phyloP scores from a whole-genome alignment of 2,888 invertebrate genomes.

The Stenoptilia bipunctidactyla region DNA sequence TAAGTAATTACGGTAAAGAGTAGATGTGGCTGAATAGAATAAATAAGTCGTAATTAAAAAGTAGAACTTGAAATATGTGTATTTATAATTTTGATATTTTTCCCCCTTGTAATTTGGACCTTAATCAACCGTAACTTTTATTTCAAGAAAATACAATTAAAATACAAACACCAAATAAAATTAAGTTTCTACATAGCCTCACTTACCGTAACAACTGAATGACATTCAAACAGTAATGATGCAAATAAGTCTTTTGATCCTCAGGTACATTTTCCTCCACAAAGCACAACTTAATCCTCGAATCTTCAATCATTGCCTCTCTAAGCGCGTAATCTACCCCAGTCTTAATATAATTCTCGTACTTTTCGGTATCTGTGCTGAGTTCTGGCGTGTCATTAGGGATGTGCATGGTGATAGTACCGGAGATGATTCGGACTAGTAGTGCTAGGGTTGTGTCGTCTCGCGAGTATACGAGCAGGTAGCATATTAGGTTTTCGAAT shows the following conservation, averaged over 20 bases:
- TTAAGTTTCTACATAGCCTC: not conserved
- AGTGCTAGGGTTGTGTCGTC: slow-evolving; percentile 72
- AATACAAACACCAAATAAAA: too few relatives aligned
- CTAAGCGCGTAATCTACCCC: slow-evolving; percentile 55
- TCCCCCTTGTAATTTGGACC: too few relatives aligned
- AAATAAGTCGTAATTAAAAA: too few relatives aligned
- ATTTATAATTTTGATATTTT: too few relatives aligned
- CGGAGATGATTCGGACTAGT: slow-evolving; percentile 72
- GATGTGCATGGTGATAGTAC: slow-evolving; percentile 65
- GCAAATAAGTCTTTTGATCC: slow-evolving; percentile 56
- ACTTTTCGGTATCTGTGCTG: slow-evolving; percentile 44
- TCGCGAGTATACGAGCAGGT: slow-evolving; percentile 71
- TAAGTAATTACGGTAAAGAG: too few relatives aligned
- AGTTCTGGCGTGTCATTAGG: slow-evolving; percentile 44
- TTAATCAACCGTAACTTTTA: too few relatives aligned
- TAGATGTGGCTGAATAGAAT: too few relatives aligned
- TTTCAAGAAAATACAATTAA: too few relatives aligned
- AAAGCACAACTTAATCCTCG: slow-evolving; percentile 44
- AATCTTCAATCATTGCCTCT: slow-evolving; percentile 45
- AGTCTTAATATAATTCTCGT: slow-evolving; percentile 41
- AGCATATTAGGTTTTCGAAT: slow-evolving; percentile 72
- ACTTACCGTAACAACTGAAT: slow-evolving; percentile 50
- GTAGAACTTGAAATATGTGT: too few relatives aligned
- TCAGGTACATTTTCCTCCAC: slow-evolving; percentile 29
- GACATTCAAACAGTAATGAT: slow-evolving; percentile 51